These are phyloP conservation scores for Tapirus terrestris DNA, from an alignment of 2,113 vertebrate species.

Conservation along the genomic window DNA sequence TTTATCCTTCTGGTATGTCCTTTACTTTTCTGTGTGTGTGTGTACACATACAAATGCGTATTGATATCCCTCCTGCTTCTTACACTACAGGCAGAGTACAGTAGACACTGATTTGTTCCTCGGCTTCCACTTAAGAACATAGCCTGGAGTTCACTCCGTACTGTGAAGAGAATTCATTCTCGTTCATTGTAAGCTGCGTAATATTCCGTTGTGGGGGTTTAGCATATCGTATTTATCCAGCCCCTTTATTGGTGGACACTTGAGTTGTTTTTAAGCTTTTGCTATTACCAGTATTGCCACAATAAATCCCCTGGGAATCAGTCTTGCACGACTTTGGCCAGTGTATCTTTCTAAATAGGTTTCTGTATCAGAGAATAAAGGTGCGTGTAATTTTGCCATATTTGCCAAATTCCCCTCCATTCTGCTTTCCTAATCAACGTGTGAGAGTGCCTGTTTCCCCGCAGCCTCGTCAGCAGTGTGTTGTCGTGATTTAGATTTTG, in stretches of 20 bases:
- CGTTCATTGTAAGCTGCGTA: background rate
- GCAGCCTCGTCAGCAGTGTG: background rate
- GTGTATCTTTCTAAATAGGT: background rate
- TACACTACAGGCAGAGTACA: background rate
- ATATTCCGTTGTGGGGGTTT: background rate
- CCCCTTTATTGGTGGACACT: background rate
- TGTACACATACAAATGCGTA: background rate
- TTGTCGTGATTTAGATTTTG: background rate
- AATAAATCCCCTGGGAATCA: background rate
- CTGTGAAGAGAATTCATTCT: background rate
- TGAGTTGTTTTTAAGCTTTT: background rate
- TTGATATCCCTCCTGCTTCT: background rate
- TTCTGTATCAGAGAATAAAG: background rate
- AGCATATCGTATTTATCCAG: background rate
- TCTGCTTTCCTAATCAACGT: background rate
- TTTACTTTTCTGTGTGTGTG: background rate
- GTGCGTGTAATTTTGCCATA: background rate
- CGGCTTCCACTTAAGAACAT: background rate
- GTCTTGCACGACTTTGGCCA: background rate
- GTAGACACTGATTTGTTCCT: background rate
- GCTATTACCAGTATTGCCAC: background rate
- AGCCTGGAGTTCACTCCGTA: background rate
- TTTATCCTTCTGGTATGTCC: background rate
- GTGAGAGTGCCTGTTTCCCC: background rate
- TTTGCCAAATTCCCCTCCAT: background rate